Base-by-base conservation (phyloP, 2,888 invertebrate genomes). In the Andrena praecox region DNA sequence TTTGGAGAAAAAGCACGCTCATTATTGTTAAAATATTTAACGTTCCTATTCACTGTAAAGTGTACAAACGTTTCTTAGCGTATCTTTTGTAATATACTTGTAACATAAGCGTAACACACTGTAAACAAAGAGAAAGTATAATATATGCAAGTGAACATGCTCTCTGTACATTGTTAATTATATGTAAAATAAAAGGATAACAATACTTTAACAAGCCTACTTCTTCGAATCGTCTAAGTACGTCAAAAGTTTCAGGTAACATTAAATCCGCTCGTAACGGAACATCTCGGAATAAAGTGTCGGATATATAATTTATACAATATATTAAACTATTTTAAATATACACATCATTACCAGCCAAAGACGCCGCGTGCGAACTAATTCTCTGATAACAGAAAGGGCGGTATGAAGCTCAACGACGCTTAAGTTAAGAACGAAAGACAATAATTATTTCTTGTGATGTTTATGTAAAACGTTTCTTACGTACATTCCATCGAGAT, bases 11-110 rank as follows among this genome's bases (percentile, higher is more conserved):
- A 48, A 63, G 48, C 10, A 66, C 48, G 24, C 50, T 75, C 29
- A 8, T 56, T 59, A 5, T 82, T 72, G 60, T 73, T 71, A 75
- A 87, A 86, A 48, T 54, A 75, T 64, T 74, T 86, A 85, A 86
- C 85, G 85, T 86, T 86, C 87, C 87, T 86, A 87, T 67, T 67
- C 60, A 60, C 29, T 68, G 74, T 66, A 66, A 75, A 77, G 59
- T 77, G 78, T 77, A 83, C 56, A 66, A 85, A 77, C 62, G 59
- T 67, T 33, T 33, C 60, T 29, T 48, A 71, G 12, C 27, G 20
- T 64, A 82, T 72, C 42, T 68, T 52, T 60, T 84, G 80, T 80
- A 68, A 74, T 74, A 85, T 80, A 70, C 27, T 52, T 85, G 69
- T 85, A 85, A 77, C 48, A 85, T 85, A 84, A 52, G n/a, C 8